A percentile compares a stretch with the other conserved stretches of the same genome.
Conservation (phyloP, 2,888 invertebrate genomes). For the Macaria notata region DNA sequence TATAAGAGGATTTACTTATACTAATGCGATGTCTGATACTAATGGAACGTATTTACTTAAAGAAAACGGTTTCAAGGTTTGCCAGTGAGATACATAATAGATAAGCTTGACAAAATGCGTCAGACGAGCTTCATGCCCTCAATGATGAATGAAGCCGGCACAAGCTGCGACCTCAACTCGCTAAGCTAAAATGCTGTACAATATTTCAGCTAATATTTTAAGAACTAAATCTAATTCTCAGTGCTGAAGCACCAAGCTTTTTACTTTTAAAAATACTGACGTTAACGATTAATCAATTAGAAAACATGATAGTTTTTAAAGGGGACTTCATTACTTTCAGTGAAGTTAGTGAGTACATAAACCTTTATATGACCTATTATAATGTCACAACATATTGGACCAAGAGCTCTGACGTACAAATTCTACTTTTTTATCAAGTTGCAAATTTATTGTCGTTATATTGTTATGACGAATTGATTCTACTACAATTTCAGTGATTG, state of each 20-base stretch:
- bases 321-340: no score
- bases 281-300: no score
- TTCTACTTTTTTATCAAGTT: no score
- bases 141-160: conserved; percentile 35
- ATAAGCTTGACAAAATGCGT: conserved; percentile 43
- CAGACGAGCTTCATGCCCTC: conserved; percentile 38
- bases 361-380: no score
- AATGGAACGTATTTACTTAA: conserved; percentile 23
- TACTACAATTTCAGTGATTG: no score
- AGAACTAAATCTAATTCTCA: conserved; percentile 3
- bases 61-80: conserved; percentile 33
- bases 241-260: neutral
- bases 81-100: conserved; percentile 34
- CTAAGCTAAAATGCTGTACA: conserved; percentile 6
- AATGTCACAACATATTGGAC: no score
- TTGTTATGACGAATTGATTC: no score
- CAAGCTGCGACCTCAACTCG: conserved; percentile 39
- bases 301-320: no score
- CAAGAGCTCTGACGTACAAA: no score
- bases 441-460: no score
- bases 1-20: conserved; percentile 19
- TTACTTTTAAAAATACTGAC: neutral
- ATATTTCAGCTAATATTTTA: conserved; percentile 13
- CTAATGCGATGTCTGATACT: conserved; percentile 21
- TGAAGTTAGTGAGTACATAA: no score